A percentile compares a stretch with the other conserved stretches of the same genome.
phyloP scores from a whole-genome alignment of 2,113 vertebrate genomes.

The Halcyon malimbica region DNA sequence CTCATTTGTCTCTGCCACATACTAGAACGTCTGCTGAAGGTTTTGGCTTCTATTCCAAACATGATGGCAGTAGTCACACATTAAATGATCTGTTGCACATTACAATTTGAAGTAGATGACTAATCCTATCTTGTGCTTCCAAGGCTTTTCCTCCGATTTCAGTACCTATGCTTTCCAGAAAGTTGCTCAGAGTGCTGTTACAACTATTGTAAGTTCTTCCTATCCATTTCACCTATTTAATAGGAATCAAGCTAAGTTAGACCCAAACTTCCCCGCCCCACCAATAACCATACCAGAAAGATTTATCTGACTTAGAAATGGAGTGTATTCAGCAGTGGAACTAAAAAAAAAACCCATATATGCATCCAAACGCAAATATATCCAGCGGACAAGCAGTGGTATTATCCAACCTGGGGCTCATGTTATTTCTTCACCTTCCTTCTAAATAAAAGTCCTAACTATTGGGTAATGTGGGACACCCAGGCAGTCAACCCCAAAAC shows the following conservation, averaged over 20 bases:
- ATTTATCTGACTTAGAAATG: not conserved
- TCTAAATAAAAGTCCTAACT: not conserved
- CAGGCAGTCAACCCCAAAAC: not conserved
- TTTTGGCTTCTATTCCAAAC: not conserved
- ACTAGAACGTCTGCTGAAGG: not conserved
- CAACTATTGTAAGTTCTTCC: not conserved
- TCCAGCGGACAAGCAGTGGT: not conserved
- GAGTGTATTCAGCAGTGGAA: not conserved
- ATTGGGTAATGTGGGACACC: not conserved
- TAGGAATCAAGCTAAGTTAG: not conserved
- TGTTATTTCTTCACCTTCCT: not conserved
- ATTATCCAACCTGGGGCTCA: not conserved
- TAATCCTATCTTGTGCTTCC: not conserved
- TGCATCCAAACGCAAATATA: not conserved
- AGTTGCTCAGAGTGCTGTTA: not conserved
- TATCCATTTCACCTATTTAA: not conserved
- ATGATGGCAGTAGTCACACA: fast-evolving
- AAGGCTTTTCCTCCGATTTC: not conserved
- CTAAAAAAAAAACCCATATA: not conserved
- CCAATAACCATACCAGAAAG: not conserved
- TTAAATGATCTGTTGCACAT: not conserved
- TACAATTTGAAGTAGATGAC: not conserved
- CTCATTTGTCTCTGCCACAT: not conserved
- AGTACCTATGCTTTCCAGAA: not conserved
- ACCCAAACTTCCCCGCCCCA: not conserved